Evolutionary conservation across 2,113 vertebrate species (phyloP).

Genomic region (Bos javanicus): DNA sequence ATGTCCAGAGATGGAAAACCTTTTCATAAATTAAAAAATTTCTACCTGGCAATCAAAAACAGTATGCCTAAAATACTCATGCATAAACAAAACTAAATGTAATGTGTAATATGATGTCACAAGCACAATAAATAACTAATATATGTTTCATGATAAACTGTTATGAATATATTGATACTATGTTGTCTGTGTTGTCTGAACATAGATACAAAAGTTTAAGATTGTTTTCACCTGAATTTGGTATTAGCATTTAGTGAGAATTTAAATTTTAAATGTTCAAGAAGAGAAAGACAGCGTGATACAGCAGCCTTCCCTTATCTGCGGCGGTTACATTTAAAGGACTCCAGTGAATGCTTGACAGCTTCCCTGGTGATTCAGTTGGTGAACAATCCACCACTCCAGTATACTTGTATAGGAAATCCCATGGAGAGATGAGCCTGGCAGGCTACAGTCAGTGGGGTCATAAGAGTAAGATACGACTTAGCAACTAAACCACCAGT

Average conservation of each 20-base stretch:
- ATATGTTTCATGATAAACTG: not conserved
- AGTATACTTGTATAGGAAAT: not conserved
- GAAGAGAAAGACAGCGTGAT: not conserved
- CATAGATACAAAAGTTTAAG: not conserved
- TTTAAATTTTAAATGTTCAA: not conserved
- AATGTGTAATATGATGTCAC: not conserved
- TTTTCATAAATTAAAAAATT: not conserved
- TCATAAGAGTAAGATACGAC: not conserved
- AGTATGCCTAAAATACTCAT: not conserved
- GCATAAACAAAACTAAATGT: not conserved
- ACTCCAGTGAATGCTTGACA: not conserved
- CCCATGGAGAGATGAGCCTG: not conserved
- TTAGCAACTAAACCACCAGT: not conserved
- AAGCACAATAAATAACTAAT: not conserved
- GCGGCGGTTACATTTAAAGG: not conserved
- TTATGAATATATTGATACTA: not conserved
- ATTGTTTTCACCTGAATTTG: not conserved
- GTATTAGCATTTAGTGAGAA: not conserved
- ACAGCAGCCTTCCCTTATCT: not conserved
- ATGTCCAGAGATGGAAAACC: not conserved
- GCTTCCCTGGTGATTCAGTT: not conserved
- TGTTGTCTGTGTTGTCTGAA: not conserved
- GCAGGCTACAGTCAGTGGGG: not conserved
- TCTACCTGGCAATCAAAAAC: not conserved
- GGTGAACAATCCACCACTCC: not conserved